Conservation (phyloP, 2,113 vertebrate species). For the Eulemur rufifrons region DNA sequence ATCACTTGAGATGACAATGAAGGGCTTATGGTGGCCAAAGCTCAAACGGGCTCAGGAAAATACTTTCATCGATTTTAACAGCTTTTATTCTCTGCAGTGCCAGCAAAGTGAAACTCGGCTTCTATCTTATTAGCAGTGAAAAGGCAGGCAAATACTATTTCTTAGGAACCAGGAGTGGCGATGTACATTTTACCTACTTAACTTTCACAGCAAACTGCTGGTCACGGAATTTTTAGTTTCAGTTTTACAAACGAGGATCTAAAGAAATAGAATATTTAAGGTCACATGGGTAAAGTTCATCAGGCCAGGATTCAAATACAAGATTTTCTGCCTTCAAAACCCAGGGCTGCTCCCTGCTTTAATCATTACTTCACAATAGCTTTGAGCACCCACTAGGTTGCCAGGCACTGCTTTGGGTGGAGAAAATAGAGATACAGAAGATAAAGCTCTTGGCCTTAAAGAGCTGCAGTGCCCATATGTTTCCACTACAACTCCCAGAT, state of each 20-base stretch:
- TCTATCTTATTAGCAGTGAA: not conserved
- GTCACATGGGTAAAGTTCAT: not conserved
- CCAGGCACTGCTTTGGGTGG: not conserved
- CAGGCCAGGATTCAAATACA: not conserved
- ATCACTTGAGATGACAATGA: not conserved
- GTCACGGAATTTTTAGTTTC: not conserved
- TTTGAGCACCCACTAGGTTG: not conserved
- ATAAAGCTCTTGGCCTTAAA: not conserved
- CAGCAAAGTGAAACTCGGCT: not conserved
- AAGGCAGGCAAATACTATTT: not conserved
- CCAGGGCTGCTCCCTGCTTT: not conserved
- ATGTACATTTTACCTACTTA: not conserved
- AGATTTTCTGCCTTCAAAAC: not conserved
- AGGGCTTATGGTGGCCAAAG: not conserved
- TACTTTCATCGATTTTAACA: not conserved
- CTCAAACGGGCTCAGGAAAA: not conserved
- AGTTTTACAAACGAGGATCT: not conserved
- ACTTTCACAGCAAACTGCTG: not conserved
- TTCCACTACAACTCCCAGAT: not conserved
- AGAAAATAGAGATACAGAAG: not conserved
- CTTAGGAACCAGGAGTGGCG: not conserved
- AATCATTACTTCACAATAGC: not conserved
- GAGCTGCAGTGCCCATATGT: not conserved
- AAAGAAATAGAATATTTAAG: constrained; percentile 4
- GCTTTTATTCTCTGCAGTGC: not conserved